A percentile compares a stretch with the other conserved stretches of the same genome.
Conservation (phyloP, 2,888 invertebrate genomes). For the Autographa pulchrina region DNA sequence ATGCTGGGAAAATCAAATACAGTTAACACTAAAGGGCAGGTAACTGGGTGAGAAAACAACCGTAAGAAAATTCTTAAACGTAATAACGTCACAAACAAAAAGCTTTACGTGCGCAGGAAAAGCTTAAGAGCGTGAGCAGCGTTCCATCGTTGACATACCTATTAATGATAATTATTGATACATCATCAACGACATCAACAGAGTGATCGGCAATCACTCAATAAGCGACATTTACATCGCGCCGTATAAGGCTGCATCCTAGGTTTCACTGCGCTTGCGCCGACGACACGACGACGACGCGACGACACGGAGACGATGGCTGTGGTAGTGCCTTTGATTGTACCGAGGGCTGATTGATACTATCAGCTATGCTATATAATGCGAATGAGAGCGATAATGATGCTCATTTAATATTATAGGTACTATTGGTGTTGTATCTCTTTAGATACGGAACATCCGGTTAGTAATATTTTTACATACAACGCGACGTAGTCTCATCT, state of each 20-base stretch:
- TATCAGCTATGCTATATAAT: conserved; percentile 2
- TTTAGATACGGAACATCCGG: neutral
- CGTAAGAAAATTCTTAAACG: too few species aligned
- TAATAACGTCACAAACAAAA: too few species aligned
- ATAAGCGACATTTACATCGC: conserved; percentile 15
- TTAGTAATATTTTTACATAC: neutral
- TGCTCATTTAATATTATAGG: neutral
- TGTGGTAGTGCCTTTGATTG: conserved; percentile 34
- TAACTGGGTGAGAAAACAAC: too few species aligned
- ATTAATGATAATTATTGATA: neutral
- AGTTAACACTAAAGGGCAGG: too few species aligned
- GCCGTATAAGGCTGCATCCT: conserved; percentile 16
- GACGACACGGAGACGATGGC: neutral
- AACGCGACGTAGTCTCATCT: neutral
- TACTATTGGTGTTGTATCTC: neutral
- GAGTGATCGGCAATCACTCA: conserved; percentile 19
- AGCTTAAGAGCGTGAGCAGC: neutral
- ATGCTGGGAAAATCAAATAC: too few species aligned
- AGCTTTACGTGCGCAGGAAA: neutral
- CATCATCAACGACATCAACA: conserved; percentile 13
- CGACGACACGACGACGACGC: neutral
- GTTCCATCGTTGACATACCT: neutral
- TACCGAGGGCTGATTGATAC: conserved; percentile 21
- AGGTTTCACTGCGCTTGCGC: conserved; percentile 37
- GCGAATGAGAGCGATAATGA: neutral